phyloP scores from a whole-genome alignment of 37 sponge, comb jelly and placozoan genomes.

The Halisarca cf. caerulea region DNA sequence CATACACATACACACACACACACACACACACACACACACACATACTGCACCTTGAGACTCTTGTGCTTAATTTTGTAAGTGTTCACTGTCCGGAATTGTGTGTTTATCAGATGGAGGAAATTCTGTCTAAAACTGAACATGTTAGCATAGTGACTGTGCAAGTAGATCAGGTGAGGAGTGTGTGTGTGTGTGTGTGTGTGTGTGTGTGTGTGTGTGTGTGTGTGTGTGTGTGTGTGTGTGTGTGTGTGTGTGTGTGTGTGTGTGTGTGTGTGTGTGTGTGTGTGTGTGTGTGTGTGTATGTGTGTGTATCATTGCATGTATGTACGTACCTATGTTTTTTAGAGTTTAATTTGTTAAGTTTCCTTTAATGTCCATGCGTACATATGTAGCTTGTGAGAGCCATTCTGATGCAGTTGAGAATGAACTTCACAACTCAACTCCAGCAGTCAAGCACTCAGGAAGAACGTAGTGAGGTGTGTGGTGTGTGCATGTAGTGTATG shows the following conservation, averaged over 20 bases:
- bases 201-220: constrained; percentile 5
- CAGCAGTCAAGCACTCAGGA: constrained; percentile 15
- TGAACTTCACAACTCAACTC: constrained; percentile 65
- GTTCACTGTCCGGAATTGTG: too few relatives aligned
- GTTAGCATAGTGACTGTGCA: constrained; percentile 29
- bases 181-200: constrained; percentile 11
- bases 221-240: not conserved
- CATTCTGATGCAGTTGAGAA: constrained; percentile 64
- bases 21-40: too few relatives aligned
- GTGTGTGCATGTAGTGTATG: not conserved
- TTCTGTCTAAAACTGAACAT: constrained; percentile 44
- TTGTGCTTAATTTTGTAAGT: not conserved
- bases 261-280: constrained; percentile 2
- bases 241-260: constrained; percentile 17
- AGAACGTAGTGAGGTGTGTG: constrained; percentile 10
- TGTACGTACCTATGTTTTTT: not conserved
- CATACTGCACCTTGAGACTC: too few relatives aligned
- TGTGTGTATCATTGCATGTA: not conserved
- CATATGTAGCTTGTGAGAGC: constrained; percentile 53
- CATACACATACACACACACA: too few relatives aligned
- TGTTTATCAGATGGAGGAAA: constrained; percentile 53
- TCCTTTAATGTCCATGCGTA: not conserved
- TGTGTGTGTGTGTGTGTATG: not conserved
- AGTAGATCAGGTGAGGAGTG: constrained; percentile 56
- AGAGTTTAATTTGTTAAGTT: not conserved